Conservation (phyloP, 2,888 invertebrate genomes). For the Carpatolechia fugitivella region DNA sequence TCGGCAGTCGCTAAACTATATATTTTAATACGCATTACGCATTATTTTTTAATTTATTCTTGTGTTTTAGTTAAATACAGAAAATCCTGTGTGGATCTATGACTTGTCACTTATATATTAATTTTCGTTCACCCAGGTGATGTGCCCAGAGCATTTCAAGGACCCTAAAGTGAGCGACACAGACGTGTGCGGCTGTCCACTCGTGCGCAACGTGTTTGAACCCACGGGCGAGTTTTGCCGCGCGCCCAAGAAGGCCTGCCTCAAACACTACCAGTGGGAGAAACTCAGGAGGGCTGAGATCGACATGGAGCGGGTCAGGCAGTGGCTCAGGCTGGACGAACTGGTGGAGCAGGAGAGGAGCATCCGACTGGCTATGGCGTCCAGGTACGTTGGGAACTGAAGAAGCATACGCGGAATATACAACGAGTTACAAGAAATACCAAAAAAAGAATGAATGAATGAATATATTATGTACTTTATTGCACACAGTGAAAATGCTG, state of each 20-base stretch:
- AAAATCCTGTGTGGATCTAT: neutral
- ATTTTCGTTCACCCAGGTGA: conserved; percentile 64
- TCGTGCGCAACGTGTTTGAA: conserved; percentile 90
- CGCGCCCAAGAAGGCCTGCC: conserved; percentile 93
- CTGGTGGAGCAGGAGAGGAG: conserved; percentile 95
- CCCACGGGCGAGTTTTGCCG: conserved; percentile 92
- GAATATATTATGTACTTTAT: too few relatives aligned
- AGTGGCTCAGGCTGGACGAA: conserved; percentile 97
- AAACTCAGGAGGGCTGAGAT: conserved; percentile 95
- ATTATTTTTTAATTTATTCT: too few relatives aligned
- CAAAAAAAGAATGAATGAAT: neutral
- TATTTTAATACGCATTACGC: too few relatives aligned
- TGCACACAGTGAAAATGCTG: too few relatives aligned
- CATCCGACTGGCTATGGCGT: conserved; percentile 84
- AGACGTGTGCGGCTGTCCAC: conserved; percentile 96
- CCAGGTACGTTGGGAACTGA: too few relatives aligned
- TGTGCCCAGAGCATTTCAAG: conserved; percentile 98
- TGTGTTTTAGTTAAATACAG: too few relatives aligned
- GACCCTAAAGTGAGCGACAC: conserved; percentile 92
- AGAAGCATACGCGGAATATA: too few relatives aligned
- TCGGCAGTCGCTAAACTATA: conserved; percentile 97
- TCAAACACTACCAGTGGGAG: conserved; percentile 97
- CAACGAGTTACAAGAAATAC: too few relatives aligned
- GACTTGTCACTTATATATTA: neutral
- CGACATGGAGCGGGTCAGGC: conserved; percentile 93